Evolutionary conservation across 1,140 invertebrate genomes (phyloP), one percentile per base, ranked within the genome.

Genomic region (Homarus americanus): DNA sequence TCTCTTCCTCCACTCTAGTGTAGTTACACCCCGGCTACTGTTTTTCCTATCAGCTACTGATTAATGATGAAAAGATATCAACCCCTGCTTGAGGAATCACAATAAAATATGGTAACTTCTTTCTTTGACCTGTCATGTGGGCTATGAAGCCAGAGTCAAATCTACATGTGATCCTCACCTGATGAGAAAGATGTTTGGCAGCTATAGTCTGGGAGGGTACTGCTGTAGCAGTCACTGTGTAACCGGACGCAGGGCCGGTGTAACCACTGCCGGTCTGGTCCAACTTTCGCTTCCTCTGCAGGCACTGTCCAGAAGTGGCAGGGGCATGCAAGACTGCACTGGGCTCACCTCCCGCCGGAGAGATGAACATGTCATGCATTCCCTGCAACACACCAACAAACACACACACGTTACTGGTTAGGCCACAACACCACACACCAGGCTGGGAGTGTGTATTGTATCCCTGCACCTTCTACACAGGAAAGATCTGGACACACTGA

Each of bases 361-460:
- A 95, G 95, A 96, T 96, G 95, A 96, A 96, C 96, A 96, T 96
- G 96, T 96, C 96, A 96, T 95, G 96, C 96, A 96, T 95, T 96
- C 95, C 95, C 96, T 96, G 93, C 24, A 95, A 95, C 84, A 93
- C 89, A 93, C 88, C 88, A 90, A 87, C 87, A 89, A 83, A 90
- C 80, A 83, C 88, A 90, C 88, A 78, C 66, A 66, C 44, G 73
- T 90, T 90, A 90, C 69, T 90, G 88, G 80, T 83, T 83, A 90
- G 82, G 15, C 34, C 69, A 86, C 85, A 86, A 92, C 58, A 92
- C 91, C 78, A 63, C 84, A 91, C 41, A 73, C 75, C 66, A 87
- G 24, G 41, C 53, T 32, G 32, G 3, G n/a, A 63, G 34, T 36
- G 24, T 32, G 28, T 69, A 32, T 5, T 9, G 5, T 69, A 69